phyloP scores from a whole-genome alignment of 1,140 invertebrate species.

The Drosophila biarmipes region DNA sequence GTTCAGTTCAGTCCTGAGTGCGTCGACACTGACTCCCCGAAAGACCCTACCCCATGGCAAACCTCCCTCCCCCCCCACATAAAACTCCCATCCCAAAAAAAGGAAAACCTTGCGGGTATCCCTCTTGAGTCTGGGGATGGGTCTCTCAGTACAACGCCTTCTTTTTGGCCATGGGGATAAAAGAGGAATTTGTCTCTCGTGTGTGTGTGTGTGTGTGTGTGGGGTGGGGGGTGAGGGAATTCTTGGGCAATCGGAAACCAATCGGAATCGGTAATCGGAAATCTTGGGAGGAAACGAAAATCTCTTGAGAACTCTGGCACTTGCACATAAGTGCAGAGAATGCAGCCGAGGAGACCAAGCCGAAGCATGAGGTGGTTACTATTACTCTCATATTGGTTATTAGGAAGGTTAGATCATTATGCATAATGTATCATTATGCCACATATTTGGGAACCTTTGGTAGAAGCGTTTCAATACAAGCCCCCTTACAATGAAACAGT shows the following conservation, averaged over 20 bases:
- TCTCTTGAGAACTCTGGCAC: not conserved
- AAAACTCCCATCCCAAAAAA: not conserved
- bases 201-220: conserved; percentile 12
- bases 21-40: conserved; percentile 69
- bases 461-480: not conserved
- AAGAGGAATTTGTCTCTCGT: conserved; percentile 36
- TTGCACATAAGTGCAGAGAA: not conserved
- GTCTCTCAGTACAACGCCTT: conserved; percentile 51
- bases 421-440: no score
- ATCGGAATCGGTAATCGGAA: conserved; percentile 54
- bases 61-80: not conserved
- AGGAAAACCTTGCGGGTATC: conserved; percentile 39
- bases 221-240: conserved; percentile 4
- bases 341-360: not conserved
- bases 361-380: not conserved
- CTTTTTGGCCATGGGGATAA: conserved; percentile 48
- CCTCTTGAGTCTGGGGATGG: conserved; percentile 13
- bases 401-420: no score
- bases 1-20: conserved; percentile 52
- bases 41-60: not conserved
- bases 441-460: no score
- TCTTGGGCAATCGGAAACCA: conserved; percentile 50
- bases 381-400: not conserved
- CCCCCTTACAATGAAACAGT: not conserved
- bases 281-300: conserved; percentile 29